Percentiles rank a stretch among this genome's conserved stretches.
These are phyloP conservation scores for Ornithoptera priamus DNA, from an alignment of 2,888 invertebrate species.

Conservation along the genomic window DNA sequence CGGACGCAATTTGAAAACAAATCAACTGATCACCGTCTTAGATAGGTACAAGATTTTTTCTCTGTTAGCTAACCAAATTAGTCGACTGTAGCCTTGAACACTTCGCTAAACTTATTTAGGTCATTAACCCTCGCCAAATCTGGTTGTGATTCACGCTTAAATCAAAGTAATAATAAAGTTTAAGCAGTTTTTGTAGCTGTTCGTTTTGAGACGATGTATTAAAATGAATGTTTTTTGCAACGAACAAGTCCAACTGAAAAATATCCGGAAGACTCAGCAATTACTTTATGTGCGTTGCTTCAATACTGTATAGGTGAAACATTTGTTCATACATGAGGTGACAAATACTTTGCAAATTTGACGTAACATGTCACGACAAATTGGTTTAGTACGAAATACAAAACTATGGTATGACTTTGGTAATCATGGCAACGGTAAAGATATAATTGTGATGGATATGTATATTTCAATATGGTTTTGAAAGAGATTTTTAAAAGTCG, in stretches of 20 bases:
- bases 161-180: constrained; percentile 76
- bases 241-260: constrained; percentile 48
- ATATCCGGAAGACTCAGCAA: constrained; percentile 59
- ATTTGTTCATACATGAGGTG: neutral
- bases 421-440: constrained; percentile 9
- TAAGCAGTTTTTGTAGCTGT: constrained; percentile 74
- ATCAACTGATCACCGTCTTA: constrained; percentile 51
- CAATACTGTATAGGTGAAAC: neutral
- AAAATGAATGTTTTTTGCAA: constrained; percentile 57
- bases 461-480: no score
- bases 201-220: constrained; percentile 61
- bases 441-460: neutral
- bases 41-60: constrained; percentile 63
- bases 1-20: constrained; percentile 47
- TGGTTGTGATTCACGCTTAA: constrained; percentile 76
- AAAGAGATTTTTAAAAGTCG: neutral
- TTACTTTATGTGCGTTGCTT: constrained; percentile 45
- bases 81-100: constrained; percentile 73
- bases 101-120: constrained; percentile 76
- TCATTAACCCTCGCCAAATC: constrained; percentile 78
- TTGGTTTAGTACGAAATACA: neutral
- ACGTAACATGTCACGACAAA: no score
- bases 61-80: constrained; percentile 67
- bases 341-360: neutral
- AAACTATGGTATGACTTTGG: constrained; percentile 24